Evolutionary conservation across 2,888 invertebrate genomes (phyloP).

Genomic region (Protonemura montana): DNA sequence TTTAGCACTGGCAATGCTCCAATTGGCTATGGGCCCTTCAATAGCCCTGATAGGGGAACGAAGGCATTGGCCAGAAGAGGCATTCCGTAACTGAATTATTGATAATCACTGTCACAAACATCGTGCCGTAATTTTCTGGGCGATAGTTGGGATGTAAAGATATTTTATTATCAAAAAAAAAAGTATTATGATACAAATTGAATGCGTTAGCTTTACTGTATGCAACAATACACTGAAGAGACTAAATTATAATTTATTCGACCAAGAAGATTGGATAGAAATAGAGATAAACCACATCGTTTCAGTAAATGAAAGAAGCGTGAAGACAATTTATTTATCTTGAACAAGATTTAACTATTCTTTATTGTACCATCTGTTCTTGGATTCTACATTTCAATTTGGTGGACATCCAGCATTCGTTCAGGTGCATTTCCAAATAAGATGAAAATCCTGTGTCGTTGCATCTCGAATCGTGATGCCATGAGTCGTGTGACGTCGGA

Average conservation of each 20-base stretch:
- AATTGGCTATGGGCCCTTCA: neutral
- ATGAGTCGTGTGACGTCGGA: neutral
- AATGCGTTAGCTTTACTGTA: neutral
- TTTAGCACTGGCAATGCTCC: neutral
- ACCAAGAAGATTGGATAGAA: neutral
- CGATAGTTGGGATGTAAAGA: neutral
- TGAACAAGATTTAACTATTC: constrained; percentile 16
- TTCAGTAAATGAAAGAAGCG: constrained; percentile 15
- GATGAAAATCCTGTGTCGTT: neutral
- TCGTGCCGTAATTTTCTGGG: neutral
- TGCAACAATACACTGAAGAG: neutral
- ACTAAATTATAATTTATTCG: neutral
- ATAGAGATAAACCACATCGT: constrained; percentile 15
- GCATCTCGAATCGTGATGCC: neutral
- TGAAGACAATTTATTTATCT: constrained; percentile 28
- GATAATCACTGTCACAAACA: neutral
- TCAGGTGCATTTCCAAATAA: constrained; percentile 22
- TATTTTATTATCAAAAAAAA: neutral
- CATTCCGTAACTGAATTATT: neutral
- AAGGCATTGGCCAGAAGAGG: neutral
- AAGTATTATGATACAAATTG: neutral
- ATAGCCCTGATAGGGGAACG: neutral
- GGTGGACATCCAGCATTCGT: constrained; percentile 23
- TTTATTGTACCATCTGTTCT: neutral
- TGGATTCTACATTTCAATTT: constrained; percentile 30